A percentile compares a stretch with the other conserved stretches of the same genome.
Evolutionary conservation across 1,140 invertebrate genomes (phyloP).

Genomic region (Drosophila chauvacae): DNA sequence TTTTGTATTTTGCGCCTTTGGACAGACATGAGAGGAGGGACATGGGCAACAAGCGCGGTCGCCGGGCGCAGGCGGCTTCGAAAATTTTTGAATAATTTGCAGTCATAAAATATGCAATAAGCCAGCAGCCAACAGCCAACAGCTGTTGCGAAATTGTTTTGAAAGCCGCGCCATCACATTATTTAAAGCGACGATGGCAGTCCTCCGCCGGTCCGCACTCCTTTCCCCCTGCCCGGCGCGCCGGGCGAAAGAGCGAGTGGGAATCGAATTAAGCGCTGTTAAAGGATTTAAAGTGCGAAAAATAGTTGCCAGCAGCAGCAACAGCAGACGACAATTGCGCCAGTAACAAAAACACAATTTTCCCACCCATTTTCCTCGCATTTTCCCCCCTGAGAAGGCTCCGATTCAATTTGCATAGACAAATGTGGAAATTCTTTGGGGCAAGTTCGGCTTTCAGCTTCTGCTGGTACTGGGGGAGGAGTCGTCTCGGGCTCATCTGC

Average conservation of each 20-base stretch:
- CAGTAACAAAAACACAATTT: constrained; percentile 13
- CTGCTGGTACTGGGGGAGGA: not conserved
- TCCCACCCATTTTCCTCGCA: not conserved
- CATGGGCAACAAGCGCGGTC: constrained; percentile 38
- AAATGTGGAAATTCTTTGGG: constrained; percentile 43
- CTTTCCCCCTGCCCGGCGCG: constrained; percentile 1
- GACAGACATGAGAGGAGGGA: constrained; percentile 7
- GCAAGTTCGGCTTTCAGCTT: constrained; percentile 10
- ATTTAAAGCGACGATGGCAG: constrained; percentile 77
- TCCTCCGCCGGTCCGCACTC: not conserved
- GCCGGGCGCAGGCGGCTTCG: constrained; percentile 63
- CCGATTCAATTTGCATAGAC: constrained; percentile 38
- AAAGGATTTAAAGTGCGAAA: constrained; percentile 66
- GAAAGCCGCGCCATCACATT: constrained; percentile 84
- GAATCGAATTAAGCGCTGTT: constrained; percentile 65
- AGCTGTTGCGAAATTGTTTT: constrained; percentile 85
- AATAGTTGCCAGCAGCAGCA: constrained; percentile 40
- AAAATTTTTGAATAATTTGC: constrained; percentile 85
- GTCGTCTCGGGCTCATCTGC: constrained; percentile 14
- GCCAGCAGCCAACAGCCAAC: constrained; percentile 71
- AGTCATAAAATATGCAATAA: constrained; percentile 85
- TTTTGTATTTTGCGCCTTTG: constrained; percentile 64
- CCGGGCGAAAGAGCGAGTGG: constrained; percentile 1
- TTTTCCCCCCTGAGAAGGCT: not conserved
- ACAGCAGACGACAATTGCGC: constrained; percentile 43